phyloP scores from a whole-genome alignment of 2,113 vertebrate species.

The Plecotus auritus region DNA sequence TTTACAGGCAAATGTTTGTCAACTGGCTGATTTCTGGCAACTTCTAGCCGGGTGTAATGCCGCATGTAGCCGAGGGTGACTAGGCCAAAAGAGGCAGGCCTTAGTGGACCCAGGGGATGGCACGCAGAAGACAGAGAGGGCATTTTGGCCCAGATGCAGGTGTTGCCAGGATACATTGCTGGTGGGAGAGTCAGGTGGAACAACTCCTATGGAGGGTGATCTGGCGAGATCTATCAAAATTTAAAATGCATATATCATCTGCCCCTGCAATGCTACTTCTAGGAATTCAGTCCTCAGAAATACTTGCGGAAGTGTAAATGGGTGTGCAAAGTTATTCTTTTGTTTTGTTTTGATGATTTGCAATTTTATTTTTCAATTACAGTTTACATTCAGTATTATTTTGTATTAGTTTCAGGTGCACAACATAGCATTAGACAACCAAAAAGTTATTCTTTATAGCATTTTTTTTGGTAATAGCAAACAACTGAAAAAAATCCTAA shows the following conservation, averaged over 20 bases:
- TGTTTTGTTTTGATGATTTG: not conserved
- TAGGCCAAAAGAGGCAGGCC: slow-evolving; percentile 19
- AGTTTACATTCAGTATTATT: not conserved
- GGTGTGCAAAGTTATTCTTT: not conserved
- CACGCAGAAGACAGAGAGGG: not conserved
- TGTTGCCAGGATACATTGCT: slow-evolving; percentile 46
- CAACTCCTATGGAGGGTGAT: not conserved
- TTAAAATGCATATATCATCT: slow-evolving; percentile 47
- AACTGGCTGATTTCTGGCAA: not conserved
- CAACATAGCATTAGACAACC: not conserved
- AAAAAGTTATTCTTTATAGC: not conserved
- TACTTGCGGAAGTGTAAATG: not conserved
- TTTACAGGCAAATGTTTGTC: not conserved
- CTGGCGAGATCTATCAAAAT: slow-evolving; percentile 21
- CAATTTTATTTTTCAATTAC: not conserved
- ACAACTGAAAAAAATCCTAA: not conserved
- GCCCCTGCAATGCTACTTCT: slow-evolving; percentile 23
- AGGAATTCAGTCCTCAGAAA: slow-evolving; percentile 49
- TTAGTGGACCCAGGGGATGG: not conserved
- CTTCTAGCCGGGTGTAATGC: not conserved
- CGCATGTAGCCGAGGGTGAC: not conserved
- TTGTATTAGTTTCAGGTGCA: not conserved
- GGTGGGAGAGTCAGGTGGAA: slow-evolving; percentile 26
- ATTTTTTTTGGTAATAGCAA: slow-evolving; percentile 13
- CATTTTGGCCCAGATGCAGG: not conserved